phyloP scores from a whole-genome alignment of 2,797 vertebrate genomes.

The Chromobotia macracanthus region DNA sequence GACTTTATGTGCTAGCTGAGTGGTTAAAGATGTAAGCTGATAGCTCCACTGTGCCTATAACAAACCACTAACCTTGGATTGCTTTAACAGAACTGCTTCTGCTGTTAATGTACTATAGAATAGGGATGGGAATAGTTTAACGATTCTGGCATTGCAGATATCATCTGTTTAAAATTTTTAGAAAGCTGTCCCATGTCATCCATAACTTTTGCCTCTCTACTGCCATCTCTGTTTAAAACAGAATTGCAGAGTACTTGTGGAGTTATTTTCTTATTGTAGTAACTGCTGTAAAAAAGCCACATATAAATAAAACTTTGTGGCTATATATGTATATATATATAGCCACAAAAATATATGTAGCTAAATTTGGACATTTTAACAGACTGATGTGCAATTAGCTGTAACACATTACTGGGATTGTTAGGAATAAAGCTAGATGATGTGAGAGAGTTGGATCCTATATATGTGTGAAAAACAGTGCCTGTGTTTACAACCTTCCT shows the following conservation, averaged over 20 bases:
- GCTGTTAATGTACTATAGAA: constrained; percentile 10
- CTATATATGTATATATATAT: too few species aligned
- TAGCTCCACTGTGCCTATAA: constrained; percentile 27
- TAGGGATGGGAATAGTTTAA: background rate
- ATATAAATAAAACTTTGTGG: too few species aligned
- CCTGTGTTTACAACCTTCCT: constrained; percentile 46
- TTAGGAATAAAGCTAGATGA: constrained; percentile 1
- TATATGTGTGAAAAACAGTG: constrained; percentile 7
- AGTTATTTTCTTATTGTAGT: too few species aligned
- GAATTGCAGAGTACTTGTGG: too few species aligned
- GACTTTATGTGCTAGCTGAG: constrained; percentile 19
- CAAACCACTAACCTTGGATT: constrained; percentile 16
- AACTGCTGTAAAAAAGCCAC: too few species aligned
- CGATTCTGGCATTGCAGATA: background rate
- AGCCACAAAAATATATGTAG: constrained; percentile 12
- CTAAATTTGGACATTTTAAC: background rate
- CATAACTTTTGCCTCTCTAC: too few species aligned
- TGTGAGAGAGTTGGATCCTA: constrained; percentile 19
- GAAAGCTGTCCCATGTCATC: too few species aligned
- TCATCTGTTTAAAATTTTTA: too few species aligned
- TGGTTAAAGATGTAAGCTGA: constrained; percentile 19
- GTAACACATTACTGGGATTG: background rate
- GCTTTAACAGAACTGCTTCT: background rate
- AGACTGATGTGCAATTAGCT: constrained; percentile 3
- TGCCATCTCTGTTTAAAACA: too few species aligned